Conservation (phyloP, 2,797 vertebrate genomes). For the Enteromius viviparus region DNA sequence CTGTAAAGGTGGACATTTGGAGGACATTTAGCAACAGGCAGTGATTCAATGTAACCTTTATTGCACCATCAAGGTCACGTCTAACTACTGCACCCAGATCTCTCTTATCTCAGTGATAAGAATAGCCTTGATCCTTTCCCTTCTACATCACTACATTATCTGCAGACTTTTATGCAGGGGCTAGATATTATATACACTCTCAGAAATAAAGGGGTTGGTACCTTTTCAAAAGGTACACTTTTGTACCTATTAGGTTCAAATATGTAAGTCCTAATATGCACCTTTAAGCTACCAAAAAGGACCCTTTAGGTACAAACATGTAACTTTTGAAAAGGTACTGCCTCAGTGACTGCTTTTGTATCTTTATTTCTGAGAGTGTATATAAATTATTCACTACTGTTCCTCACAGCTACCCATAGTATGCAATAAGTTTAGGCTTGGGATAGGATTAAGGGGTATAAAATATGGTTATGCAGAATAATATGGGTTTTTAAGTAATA, state of each 20-base stretch:
- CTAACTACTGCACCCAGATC: neutral
- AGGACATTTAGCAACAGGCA: neutral
- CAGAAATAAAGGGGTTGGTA: too few relatives aligned
- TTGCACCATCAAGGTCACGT: slow-evolving; percentile 8
- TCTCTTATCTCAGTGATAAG: slow-evolving; percentile 38
- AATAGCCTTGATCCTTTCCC: slow-evolving; percentile 39
- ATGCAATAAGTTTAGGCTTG: too few relatives aligned
- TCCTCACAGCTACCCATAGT: neutral
- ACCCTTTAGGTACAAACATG: too few relatives aligned
- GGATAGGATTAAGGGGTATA: neutral
- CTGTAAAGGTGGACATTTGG: neutral
- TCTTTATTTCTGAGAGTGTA: too few relatives aligned
- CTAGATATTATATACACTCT: neutral
- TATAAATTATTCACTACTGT: neutral
- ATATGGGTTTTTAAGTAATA: neutral
- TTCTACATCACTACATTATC: neutral
- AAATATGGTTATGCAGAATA: neutral
- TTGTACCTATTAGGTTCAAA: too few relatives aligned
- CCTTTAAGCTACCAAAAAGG: too few relatives aligned
- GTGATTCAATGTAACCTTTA: slow-evolving; percentile 15
- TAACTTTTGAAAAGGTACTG: too few relatives aligned
- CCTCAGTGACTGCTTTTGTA: too few relatives aligned
- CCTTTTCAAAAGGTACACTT: too few relatives aligned
- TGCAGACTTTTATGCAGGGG: neutral
- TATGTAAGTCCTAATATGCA: too few relatives aligned